Percentiles rank a stretch among this genome's conserved stretches.
These are phyloP conservation scores for Procavia capensis DNA, from an alignment of 2,113 vertebrate genomes.

Conservation along the genomic window DNA sequence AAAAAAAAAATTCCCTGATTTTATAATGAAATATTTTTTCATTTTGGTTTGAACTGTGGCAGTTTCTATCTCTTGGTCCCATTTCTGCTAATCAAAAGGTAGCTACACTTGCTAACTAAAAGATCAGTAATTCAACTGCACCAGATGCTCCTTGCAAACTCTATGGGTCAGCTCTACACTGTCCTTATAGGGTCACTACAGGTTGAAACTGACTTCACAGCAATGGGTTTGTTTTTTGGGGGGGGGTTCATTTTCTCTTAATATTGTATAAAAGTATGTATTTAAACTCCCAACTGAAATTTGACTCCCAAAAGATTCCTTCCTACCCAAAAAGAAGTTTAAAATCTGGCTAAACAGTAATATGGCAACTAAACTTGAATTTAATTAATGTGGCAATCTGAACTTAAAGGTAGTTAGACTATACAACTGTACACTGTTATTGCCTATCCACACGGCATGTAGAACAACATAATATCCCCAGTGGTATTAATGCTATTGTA, in stretches of 20 bases:
- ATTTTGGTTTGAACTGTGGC: background rate
- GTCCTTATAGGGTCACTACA: too few relatives aligned
- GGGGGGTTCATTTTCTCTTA: background rate
- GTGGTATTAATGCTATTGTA: background rate
- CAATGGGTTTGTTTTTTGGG: too few relatives aligned
- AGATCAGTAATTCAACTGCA: too few relatives aligned
- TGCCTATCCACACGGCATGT: background rate
- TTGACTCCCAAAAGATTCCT: background rate
- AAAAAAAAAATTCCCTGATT: background rate
- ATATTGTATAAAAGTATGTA: constrained; percentile 3
- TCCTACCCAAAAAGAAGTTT: background rate
- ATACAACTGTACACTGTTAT: background rate
- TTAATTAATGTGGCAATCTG: too few relatives aligned
- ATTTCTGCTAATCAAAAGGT: too few relatives aligned
- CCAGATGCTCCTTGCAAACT: too few relatives aligned
- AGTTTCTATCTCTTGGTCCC: background rate
- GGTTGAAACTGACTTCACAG: too few relatives aligned
- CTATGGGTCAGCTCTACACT: too few relatives aligned
- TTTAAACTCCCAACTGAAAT: constrained; percentile 57
- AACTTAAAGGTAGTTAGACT: constrained; percentile 52
- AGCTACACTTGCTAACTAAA: too few relatives aligned
- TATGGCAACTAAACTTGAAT: constrained; percentile 46
- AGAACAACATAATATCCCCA: background rate
- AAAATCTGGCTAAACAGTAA: constrained; percentile 66
- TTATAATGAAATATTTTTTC: constrained; percentile 38